phyloP scores from a whole-genome alignment of 2,113 vertebrate genomes.

The Eptesicus fuscus region DNA sequence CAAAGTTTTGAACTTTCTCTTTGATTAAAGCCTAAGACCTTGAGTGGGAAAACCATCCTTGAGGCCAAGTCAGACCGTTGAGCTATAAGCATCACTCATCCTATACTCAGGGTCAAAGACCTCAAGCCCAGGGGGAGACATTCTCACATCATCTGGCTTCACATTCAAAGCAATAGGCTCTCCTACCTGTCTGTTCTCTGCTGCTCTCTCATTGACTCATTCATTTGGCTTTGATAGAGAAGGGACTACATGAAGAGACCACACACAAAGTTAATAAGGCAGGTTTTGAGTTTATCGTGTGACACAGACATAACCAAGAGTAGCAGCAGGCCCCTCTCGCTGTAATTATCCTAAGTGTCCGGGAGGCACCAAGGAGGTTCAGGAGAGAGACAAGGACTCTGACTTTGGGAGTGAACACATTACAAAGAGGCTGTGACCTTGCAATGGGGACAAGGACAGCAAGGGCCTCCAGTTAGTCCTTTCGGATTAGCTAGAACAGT shows the following conservation, averaged over 20 bases:
- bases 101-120: not conserved
- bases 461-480: not conserved
- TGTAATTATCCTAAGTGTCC: not conserved
- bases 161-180: not conserved
- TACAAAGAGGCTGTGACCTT: no score
- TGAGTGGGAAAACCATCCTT: not conserved
- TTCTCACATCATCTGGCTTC: not conserved
- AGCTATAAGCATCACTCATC: not conserved
- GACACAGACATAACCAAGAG: not conserved
- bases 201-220: accelerated
- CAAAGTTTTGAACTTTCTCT: not conserved
- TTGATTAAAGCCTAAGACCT: not conserved
- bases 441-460: not conserved
- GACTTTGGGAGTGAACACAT: not conserved
- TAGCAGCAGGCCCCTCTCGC: accelerated
- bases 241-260: not conserved
- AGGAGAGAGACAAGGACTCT: not conserved
- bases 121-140: not conserved
- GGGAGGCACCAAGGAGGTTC: not conserved
- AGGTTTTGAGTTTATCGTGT: not conserved
- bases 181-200: not conserved
- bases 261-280: not conserved
- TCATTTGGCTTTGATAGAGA: not conserved
- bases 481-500: not conserved
- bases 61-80: not conserved